Percentiles rank a stretch among this genome's conserved stretches.
phyloP scores from a whole-genome alignment of 2,797 vertebrate genomes.

The Adrianichthys oophorus region DNA sequence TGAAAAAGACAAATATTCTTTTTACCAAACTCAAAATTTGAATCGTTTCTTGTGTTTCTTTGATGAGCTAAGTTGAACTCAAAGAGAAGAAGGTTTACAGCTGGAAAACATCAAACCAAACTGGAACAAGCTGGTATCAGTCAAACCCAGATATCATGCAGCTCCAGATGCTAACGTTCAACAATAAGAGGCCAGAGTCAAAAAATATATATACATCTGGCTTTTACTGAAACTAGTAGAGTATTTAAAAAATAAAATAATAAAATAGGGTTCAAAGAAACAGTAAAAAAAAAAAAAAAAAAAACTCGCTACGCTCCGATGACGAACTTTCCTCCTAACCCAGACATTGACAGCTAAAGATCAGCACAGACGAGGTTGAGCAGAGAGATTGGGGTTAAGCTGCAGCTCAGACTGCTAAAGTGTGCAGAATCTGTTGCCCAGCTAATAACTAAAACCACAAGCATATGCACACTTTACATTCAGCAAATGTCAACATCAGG shows the following conservation, averaged over 20 bases:
- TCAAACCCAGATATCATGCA: no score
- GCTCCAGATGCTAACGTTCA: no score
- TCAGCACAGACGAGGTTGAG: conserved; percentile 6
- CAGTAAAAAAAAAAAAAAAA: not conserved
- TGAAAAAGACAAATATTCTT: conserved; percentile 1
- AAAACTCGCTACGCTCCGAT: not conserved
- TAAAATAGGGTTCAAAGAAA: not conserved
- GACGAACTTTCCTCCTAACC: not conserved
- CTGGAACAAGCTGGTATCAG: no score
- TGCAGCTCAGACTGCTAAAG: conserved; percentile 33
- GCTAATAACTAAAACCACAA: conserved; percentile 2
- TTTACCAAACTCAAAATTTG: conserved; percentile 36
- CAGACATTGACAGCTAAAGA: conserved; percentile 7
- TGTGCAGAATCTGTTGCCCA: conserved; percentile 5
- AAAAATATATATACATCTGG: no score
- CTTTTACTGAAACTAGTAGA: no score
- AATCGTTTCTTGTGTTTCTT: conserved; percentile 10
- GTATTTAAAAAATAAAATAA: no score
- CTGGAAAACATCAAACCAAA: not conserved
- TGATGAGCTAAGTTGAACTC: conserved; percentile 2
- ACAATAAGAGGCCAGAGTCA: no score
- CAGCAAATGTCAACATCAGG: not conserved
- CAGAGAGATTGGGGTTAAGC: conserved; percentile 44
- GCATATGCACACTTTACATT: not conserved
- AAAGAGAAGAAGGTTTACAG: not conserved